Conservation (phyloP, 2,888 invertebrate species). For the Tyria jacobaeae region DNA sequence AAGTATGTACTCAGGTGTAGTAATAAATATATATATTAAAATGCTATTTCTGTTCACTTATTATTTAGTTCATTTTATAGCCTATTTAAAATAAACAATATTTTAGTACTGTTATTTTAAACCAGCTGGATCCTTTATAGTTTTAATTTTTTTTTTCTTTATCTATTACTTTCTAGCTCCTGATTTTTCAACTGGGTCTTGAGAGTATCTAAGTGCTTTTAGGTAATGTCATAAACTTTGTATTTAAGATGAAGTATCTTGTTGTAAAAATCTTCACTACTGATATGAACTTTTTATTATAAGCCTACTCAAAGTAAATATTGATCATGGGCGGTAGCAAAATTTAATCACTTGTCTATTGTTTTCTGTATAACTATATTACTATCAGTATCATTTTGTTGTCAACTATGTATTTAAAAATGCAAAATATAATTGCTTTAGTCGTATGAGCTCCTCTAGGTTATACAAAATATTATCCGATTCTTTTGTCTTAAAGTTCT, state of each 20-base stretch:
- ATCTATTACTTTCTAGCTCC: not conserved
- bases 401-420: not conserved
- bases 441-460: not conserved
- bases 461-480: not conserved
- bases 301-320: not conserved
- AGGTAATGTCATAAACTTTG: not conserved
- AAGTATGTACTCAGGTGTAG: no score
- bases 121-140: no score
- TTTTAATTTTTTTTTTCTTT: no score
- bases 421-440: constrained; percentile 9
- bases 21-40: no score
- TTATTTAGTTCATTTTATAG: not conserved
- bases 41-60: no score
- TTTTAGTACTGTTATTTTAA: no score
- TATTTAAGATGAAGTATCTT: not conserved
- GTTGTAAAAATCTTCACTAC: not conserved
- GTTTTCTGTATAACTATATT: constrained; percentile 2
- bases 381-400: not conserved
- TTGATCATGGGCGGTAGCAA: not conserved
- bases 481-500: constrained; percentile 1
- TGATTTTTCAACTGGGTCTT: not conserved
- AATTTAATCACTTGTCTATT: not conserved
- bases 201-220: not conserved
- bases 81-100: no score
- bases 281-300: constrained; percentile 1